phyloP scores from a whole-genome alignment of 1,140 invertebrate genomes.

The Zaprionus camerounensis region DNA sequence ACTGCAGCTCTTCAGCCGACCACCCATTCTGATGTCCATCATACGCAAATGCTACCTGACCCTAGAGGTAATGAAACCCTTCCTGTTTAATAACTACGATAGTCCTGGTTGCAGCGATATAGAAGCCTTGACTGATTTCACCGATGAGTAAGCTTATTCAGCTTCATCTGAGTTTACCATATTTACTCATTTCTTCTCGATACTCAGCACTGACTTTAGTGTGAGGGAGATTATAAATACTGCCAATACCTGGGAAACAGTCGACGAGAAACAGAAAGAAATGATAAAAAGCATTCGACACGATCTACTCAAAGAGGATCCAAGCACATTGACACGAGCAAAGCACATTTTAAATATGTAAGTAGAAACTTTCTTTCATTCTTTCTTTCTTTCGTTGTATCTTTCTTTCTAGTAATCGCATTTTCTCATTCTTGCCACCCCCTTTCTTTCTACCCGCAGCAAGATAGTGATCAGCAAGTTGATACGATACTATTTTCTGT shows the following conservation, averaged over 20 bases:
- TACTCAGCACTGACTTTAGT: conserved; percentile 52
- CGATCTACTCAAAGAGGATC: conserved; percentile 60
- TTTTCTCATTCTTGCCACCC: background rate
- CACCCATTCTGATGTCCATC: conserved; percentile 58
- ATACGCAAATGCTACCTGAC: conserved; percentile 63
- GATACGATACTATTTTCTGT: conserved; percentile 55
- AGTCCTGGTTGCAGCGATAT: conserved; percentile 58
- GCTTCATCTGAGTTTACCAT: background rate
- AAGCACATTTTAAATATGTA: conserved; percentile 46
- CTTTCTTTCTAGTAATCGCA: too few species aligned
- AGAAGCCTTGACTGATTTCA: conserved; percentile 12
- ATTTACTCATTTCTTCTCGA: background rate
- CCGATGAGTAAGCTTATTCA: conserved; percentile 22
- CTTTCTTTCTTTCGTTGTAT: too few species aligned
- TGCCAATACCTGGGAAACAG: conserved; percentile 9
- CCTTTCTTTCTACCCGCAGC: conserved; percentile 28
- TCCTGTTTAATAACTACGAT: conserved; percentile 73
- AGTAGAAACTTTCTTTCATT: conserved; percentile 17
- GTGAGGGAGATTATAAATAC: conserved; percentile 20
- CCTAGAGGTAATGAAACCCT: conserved; percentile 75
- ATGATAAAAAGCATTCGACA: conserved; percentile 67
- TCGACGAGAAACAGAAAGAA: background rate
- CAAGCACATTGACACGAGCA: conserved; percentile 39
- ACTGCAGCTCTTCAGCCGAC: conserved; percentile 41
- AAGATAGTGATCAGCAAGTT: conserved; percentile 50